These are phyloP conservation scores for Porites lobata DNA, from an alignment of 92 coral and sea anemone genomes.

Conservation along the genomic window DNA sequence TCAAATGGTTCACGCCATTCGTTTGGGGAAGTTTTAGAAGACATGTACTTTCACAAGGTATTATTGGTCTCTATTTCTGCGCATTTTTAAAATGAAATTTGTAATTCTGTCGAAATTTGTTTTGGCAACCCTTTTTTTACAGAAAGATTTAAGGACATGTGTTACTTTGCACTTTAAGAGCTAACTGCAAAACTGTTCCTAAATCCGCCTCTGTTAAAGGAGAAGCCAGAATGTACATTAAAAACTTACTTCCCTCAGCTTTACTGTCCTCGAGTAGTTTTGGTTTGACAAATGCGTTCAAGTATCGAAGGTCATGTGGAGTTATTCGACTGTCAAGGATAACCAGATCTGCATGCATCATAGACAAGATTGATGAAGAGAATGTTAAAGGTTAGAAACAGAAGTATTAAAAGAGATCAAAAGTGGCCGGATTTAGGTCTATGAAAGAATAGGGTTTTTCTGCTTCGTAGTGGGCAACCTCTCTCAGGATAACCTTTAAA, in stretches of 20 bases:
- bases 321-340: slow-evolving; percentile 57
- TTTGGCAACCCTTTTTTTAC: background rate
- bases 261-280: slow-evolving; percentile 77
- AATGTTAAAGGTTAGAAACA: background rate
- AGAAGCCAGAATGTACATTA: background rate
- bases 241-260: slow-evolving; percentile 81
- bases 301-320: slow-evolving; percentile 73
- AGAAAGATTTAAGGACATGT: too few species aligned
- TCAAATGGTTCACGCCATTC: too few species aligned
- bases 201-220: background rate
- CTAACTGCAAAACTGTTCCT: too few species aligned
- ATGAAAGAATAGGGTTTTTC: too few species aligned
- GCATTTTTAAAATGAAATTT: too few species aligned
- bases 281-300: slow-evolving; percentile 74
- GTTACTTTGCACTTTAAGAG: too few species aligned
- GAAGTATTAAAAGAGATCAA: background rate
- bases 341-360: slow-evolving; percentile 78
- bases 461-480: too few species aligned
- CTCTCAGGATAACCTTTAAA: too few species aligned
- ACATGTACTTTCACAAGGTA: too few species aligned
- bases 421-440: background rate
- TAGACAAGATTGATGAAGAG: background rate
- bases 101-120: background rate
- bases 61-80: too few species aligned
- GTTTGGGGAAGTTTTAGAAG: too few species aligned